These are phyloP conservation scores for Streptopelia turtur DNA, from an alignment of 2,797 vertebrate species.

Conservation along the genomic window DNA sequence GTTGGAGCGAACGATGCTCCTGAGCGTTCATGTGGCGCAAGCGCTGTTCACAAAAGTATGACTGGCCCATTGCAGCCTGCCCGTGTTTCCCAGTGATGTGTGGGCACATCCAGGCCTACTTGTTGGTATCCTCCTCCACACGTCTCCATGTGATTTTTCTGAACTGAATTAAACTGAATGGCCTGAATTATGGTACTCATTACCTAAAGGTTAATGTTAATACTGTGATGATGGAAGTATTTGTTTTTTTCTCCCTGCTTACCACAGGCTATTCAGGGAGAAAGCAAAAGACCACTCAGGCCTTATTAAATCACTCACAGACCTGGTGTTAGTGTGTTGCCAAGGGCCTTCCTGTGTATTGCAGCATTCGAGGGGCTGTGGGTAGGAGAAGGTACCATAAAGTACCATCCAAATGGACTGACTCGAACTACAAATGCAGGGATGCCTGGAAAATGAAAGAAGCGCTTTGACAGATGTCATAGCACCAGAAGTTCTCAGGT, in stretches of 20 bases:
- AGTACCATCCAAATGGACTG: neutral
- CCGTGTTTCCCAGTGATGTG: accelerated
- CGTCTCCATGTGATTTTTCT: neutral
- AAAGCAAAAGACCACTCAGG: neutral
- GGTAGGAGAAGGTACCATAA: neutral
- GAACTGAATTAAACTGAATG: neutral
- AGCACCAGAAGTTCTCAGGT: neutral
- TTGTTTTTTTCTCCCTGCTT: neutral
- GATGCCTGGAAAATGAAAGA: neutral
- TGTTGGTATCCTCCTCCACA: neutral
- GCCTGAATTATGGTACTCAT: slow-evolving; percentile 15
- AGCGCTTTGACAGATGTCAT: neutral
- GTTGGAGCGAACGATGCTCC: neutral
- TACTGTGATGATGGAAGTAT: neutral
- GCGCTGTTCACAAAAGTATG: accelerated
- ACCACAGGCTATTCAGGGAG: neutral
- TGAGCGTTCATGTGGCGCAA: accelerated
- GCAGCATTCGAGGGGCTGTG: accelerated
- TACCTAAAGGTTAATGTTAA: slow-evolving; percentile 56
- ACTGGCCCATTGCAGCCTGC: neutral
- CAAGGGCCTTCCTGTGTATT: neutral
- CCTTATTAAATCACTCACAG: neutral
- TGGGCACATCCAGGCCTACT: neutral
- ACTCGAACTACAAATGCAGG: neutral
- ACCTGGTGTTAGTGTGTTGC: neutral